Base-by-base conservation (phyloP, 2,113 vertebrate species). In the Ailurus styani region DNA sequence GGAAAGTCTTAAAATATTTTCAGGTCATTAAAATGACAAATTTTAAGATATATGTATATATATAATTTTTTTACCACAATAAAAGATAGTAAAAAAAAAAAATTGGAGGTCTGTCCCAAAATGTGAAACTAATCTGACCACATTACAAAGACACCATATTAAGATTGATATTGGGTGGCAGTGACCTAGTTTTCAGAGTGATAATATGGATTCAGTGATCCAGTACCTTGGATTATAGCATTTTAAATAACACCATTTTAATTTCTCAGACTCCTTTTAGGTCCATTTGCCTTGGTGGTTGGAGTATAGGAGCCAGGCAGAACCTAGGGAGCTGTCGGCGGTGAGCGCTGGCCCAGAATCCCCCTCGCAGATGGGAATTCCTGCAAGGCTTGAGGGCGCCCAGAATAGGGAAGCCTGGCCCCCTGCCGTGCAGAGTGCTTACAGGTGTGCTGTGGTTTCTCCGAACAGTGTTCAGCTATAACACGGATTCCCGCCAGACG, bases 391-490 rank as follows among this genome's bases (percentile, higher is more conserved):
- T 10, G 8, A 3, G 64, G 47, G 2, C 0, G 0, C 7, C 2
- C 1, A 1, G 2, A 5, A 21, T 10, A 47, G 6, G 20, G 8
- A 5, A 13, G 57, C 14, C 47, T 18, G 6, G n/a, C 1, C 4
- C 25, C 0, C 13, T 34, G 84, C 20, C 2, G 0, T 0, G 40
- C 2, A 12, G 0, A 29, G 6, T 0, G 1, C 45, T 93, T 0
- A 96, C 66, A 0, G 11, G 5, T n/a, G 1, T 94, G 29, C 79
- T 92, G 52, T 97, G 93, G 96, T 72, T 50, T 55, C 72, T 94
- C 34, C 31, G 54, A 93, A 18, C 98, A 99, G 99, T 99, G 77
- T 99, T 99, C 96, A 99, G 99, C 4, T 99, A 99, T 98, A 99
- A 99, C 97, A 99, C 99, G 0, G 99, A 99, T 34, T 97, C 98